These are phyloP conservation scores for Heptranchias perlo DNA, from an alignment of 2,113 vertebrate genomes.

Conservation along the genomic window DNA sequence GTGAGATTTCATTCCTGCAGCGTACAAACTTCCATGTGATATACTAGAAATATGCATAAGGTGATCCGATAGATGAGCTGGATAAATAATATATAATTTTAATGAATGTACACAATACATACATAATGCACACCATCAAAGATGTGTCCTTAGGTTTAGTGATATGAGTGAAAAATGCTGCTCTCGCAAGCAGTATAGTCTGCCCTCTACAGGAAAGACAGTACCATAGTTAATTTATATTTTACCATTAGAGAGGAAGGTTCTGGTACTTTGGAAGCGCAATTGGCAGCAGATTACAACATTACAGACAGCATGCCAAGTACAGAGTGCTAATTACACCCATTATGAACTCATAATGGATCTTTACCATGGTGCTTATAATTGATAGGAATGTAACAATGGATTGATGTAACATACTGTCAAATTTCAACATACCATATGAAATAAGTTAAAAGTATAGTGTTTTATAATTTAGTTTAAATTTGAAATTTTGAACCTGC, in stretches of 20 bases:
- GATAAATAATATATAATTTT: background rate
- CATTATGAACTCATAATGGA: constrained; percentile 3
- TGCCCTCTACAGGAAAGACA: constrained; percentile 24
- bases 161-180: background rate
- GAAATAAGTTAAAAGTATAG: background rate
- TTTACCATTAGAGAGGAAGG: background rate
- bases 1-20: background rate
- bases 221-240: background rate
- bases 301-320: background rate
- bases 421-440: background rate
- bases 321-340: background rate
- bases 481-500: background rate
- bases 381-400: background rate
- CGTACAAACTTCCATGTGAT: background rate
- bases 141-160: background rate
- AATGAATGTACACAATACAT: background rate
- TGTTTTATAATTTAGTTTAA: constrained; percentile 13
- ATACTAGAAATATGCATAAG: background rate
- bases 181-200: background rate
- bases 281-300: background rate
- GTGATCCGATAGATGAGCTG: background rate
- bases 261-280: background rate
- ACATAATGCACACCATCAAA: background rate
- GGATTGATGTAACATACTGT: background rate
- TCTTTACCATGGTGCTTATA: background rate